Conservation (phyloP, 2,113 vertebrate genomes). For the Microcebus tavaratra region DNA sequence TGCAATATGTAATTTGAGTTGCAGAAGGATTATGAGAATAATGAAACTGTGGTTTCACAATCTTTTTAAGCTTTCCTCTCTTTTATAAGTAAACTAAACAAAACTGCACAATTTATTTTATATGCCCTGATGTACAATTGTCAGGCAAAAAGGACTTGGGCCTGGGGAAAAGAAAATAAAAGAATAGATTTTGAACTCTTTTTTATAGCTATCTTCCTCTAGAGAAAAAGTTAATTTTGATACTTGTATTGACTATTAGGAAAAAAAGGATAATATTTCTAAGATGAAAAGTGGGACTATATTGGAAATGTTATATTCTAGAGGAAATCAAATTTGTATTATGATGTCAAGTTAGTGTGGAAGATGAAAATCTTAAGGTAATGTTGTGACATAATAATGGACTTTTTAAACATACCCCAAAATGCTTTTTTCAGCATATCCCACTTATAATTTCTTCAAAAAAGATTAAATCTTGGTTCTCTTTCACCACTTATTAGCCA, state of each 20-base stretch:
- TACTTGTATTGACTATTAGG: neutral
- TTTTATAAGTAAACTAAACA: constrained; percentile 43
- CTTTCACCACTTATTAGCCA: neutral
- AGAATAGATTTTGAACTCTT: neutral
- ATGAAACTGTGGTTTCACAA: constrained; percentile 52
- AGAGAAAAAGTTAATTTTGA: neutral
- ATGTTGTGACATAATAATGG: neutral
- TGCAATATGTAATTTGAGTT: constrained; percentile 80
- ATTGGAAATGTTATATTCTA: neutral
- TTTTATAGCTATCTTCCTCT: neutral
- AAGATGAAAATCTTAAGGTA: constrained; percentile 20
- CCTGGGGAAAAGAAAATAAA: neutral
- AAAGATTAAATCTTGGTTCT: neutral
- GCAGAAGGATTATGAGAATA: constrained; percentile 68
- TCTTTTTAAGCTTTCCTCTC: constrained; percentile 37
- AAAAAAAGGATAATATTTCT: neutral
- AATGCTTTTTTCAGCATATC: neutral
- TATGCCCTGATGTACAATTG: constrained; percentile 9
- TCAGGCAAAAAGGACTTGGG: neutral
- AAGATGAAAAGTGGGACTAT: neutral
- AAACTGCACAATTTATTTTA: constrained; percentile 18
- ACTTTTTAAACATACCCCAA: neutral
- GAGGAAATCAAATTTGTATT: constrained; percentile 31
- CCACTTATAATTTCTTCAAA: neutral
- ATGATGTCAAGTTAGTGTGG: neutral